These are phyloP conservation scores for Zygothrica quintamaculata DNA, from an alignment of 2,888 invertebrate species.

Conservation along the genomic window DNA sequence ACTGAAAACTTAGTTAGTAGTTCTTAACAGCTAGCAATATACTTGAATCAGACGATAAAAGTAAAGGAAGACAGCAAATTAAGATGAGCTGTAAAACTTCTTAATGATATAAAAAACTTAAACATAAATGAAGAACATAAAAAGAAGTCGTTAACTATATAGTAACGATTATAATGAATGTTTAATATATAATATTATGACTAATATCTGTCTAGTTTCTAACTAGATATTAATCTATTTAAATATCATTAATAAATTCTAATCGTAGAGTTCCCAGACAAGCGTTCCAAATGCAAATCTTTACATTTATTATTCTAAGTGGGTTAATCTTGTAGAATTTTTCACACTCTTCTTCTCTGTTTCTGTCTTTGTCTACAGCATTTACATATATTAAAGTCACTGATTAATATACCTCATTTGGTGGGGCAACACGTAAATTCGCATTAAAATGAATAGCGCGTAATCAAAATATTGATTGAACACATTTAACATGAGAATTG, in stretches of 20 bases:
- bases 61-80: conserved; percentile 2
- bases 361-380: conserved; percentile 1
- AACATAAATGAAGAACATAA: too few relatives aligned
- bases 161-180: too few relatives aligned
- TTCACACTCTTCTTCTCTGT: not conserved
- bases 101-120: too few relatives aligned
- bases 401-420: conserved; percentile 52
- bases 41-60: too few relatives aligned
- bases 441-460: conserved; percentile 64
- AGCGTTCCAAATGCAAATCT: conserved; percentile 14
- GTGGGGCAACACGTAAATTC: conserved; percentile 51
- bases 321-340: not conserved
- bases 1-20: conserved; percentile 11
- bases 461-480: conserved; percentile 76
- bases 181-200: too few relatives aligned
- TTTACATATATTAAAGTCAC: not conserved
- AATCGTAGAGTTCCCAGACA: not conserved
- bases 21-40: conserved; percentile 6
- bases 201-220: not conserved
- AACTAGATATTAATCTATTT: too few relatives aligned
- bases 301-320: not conserved
- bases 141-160: too few relatives aligned
- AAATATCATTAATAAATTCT: too few relatives aligned
- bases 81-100: conserved; percentile 11
- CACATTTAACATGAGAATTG: conserved; percentile 66